Evolutionary conservation across 2,113 vertebrate genomes (phyloP).

Genomic region (Sakesphorus luctuosus): DNA sequence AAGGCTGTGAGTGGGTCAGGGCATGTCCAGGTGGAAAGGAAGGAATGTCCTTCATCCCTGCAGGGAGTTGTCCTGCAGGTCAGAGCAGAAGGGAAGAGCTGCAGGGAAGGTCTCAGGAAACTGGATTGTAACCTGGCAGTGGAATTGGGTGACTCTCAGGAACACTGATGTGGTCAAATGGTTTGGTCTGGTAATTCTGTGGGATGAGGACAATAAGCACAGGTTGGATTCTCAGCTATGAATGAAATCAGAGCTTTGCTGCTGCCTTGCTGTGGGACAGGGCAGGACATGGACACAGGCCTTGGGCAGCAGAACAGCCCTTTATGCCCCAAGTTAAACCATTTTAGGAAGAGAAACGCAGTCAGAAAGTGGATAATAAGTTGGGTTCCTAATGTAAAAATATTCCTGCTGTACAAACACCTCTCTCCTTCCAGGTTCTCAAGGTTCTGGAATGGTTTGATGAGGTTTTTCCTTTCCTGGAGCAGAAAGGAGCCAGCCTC

Average conservation of each 20-base stretch:
- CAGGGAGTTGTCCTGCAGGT: neutral
- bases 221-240: neutral
- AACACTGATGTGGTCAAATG: neutral
- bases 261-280: rapidly evolving
- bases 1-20: neutral
- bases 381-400: neutral
- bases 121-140: neutral
- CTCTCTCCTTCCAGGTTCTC: neutral
- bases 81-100: neutral
- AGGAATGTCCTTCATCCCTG: neutral
- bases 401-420: neutral
- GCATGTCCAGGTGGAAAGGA: neutral
- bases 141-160: neutral
- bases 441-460: neutral
- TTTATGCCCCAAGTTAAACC: neutral
- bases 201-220: neutral
- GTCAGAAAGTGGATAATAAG: neutral
- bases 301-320: neutral
- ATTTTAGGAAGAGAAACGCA: rapidly evolving
- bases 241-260: neutral
- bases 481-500: neutral
- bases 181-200: neutral
- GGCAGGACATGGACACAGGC: neutral
- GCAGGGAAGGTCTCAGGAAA: neutral
- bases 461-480: neutral